phyloP scores from a whole-genome alignment of 2,113 vertebrate genomes.

The Cercocebus atys region DNA sequence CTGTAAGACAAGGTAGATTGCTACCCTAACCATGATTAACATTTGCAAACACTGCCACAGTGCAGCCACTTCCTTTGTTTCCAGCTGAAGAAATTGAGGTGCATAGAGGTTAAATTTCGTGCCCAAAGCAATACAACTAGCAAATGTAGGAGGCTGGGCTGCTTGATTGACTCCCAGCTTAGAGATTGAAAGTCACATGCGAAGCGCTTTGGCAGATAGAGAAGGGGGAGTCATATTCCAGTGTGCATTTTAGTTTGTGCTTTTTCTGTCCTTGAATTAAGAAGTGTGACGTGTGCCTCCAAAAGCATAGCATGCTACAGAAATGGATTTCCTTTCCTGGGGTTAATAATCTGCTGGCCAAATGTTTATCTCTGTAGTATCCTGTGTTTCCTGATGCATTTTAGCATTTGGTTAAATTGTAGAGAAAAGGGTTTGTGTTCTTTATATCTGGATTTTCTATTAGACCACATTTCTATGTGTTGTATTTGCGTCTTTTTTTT shows the following conservation, averaged over 20 bases:
- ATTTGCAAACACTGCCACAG: neutral
- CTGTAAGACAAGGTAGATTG: fast-evolving
- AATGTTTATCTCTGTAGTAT: neutral
- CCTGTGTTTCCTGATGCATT: neutral
- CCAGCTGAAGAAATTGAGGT: neutral
- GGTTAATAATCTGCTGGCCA: neutral
- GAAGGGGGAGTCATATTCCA: fast-evolving
- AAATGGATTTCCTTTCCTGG: neutral
- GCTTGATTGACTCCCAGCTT: neutral
- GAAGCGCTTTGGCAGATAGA: neutral
- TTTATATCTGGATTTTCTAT: neutral
- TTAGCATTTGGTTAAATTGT: neutral
- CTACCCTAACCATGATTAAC: fast-evolving
- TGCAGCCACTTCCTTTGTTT: neutral
- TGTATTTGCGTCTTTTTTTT: neutral
- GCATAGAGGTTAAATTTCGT: neutral
- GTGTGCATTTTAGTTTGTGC: neutral
- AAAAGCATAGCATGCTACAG: fast-evolving
- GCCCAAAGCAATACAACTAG: neutral
- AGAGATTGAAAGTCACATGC: neutral
- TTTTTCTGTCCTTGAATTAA: neutral
- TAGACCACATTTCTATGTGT: neutral
- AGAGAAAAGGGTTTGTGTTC: neutral
- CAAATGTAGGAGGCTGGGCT: neutral
- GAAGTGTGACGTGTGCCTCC: neutral